Conservation (phyloP, 1,140 invertebrate species). For the Temnothorax longispinosus region DNA sequence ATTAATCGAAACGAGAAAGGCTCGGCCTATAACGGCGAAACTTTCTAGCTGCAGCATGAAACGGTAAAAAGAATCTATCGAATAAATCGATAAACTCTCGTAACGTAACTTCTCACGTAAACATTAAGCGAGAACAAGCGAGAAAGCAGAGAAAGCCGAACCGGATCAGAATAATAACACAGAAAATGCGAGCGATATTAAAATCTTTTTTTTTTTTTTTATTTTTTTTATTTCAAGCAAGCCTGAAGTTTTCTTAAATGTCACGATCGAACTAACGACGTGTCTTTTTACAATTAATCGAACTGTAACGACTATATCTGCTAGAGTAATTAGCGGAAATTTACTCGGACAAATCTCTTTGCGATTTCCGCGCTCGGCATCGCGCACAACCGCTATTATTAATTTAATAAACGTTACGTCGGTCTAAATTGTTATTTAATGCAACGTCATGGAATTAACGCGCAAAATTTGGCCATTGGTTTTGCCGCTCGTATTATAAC, state of each 20-base stretch:
- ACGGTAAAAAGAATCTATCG: conserved; percentile 40
- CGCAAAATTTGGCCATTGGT: neutral
- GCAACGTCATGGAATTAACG: neutral
- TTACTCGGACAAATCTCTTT: neutral
- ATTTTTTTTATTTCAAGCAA: neutral
- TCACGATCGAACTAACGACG: neutral
- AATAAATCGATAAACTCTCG: conserved; percentile 36
- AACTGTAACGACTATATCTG: neutral
- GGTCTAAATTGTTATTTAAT: neutral
- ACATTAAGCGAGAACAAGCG: conserved; percentile 11
- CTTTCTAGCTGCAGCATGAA: conserved; percentile 37
- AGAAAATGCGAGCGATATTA: neutral
- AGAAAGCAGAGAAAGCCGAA: conserved; percentile 26
- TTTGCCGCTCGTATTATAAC: neutral
- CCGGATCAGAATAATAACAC: conserved; percentile 4
- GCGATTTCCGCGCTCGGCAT: neutral
- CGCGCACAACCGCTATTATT: neutral
- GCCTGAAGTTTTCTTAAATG: neutral
- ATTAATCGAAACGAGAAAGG: conserved; percentile 44
- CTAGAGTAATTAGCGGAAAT: neutral
- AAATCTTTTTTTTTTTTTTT: neutral
- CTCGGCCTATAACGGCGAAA: conserved; percentile 23
- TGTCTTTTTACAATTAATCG: neutral
- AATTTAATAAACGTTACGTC: neutral
- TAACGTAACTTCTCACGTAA: conserved; percentile 35